phyloP scores from a whole-genome alignment of 1,140 invertebrate genomes.

The Penaeus indicus region DNA sequence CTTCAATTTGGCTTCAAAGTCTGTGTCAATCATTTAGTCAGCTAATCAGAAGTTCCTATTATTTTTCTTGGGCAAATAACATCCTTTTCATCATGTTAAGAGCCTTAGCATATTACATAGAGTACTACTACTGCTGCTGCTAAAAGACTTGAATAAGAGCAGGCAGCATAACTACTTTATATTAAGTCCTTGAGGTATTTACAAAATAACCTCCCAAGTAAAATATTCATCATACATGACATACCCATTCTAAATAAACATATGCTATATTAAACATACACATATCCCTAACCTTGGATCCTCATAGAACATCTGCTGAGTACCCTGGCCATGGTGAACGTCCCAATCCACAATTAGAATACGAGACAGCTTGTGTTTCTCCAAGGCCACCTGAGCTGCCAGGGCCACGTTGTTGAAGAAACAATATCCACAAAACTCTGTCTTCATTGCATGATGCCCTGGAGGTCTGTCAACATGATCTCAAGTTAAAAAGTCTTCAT shows the following conservation, averaged over 20 bases:
- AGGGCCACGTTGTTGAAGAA: slow-evolving; percentile 98
- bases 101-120: too few relatives aligned
- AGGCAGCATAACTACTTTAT: too few relatives aligned
- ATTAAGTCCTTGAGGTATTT: too few relatives aligned
- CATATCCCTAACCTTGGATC: slow-evolving; percentile 80
- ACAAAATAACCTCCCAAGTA: neutral
- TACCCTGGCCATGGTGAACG: slow-evolving; percentile 95
- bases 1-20: too few relatives aligned
- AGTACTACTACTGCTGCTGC: too few relatives aligned
- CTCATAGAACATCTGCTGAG: slow-evolving; percentile 94
- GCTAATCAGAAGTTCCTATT: too few relatives aligned
- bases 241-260: neutral
- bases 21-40: too few relatives aligned
- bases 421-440: slow-evolving; percentile 93
- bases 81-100: too few relatives aligned
- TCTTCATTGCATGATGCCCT: slow-evolving; percentile 95
- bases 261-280: too few relatives aligned
- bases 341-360: slow-evolving; percentile 98
- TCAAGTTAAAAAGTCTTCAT: slow-evolving; percentile 64
- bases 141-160: too few relatives aligned
- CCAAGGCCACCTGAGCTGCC: slow-evolving; percentile 85
- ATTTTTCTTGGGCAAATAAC: too few relatives aligned
- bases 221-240: neutral
- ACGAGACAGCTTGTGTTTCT: slow-evolving; percentile 74
- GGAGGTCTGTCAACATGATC: slow-evolving; percentile 81